These are phyloP conservation scores for Tetheella fluctuosa DNA, from an alignment of 2,888 invertebrate genomes.

Conservation along the genomic window DNA sequence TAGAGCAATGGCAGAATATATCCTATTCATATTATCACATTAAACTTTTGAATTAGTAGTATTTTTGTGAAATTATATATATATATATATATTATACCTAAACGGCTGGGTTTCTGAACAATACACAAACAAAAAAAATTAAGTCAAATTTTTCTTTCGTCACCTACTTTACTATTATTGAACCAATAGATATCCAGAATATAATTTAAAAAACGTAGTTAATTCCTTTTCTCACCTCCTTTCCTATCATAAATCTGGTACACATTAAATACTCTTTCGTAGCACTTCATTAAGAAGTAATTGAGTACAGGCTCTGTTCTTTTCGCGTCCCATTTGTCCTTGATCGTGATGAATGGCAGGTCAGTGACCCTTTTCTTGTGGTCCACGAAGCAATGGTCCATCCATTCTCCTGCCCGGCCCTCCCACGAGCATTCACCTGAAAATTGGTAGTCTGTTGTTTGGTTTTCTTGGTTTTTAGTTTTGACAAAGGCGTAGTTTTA, in stretches of 20 bases:
- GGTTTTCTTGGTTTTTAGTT: not conserved
- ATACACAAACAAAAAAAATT: no score
- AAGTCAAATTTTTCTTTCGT: no score
- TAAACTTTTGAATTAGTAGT: no score
- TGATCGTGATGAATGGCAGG: conserved; percentile 77
- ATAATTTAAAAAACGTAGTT: not conserved
- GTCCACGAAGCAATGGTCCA: conserved; percentile 83
- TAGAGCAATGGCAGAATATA: no score
- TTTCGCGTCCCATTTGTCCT: conserved; percentile 77
- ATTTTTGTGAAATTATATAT: no score
- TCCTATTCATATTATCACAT: no score
- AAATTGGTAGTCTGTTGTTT: conserved; percentile 15
- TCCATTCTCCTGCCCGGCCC: conserved; percentile 85
- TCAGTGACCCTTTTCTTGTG: conserved; percentile 81
- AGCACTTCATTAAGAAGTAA: conserved; percentile 76
- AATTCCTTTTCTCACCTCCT: conserved; percentile 58
- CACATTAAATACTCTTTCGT: conserved; percentile 76
- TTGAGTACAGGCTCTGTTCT: conserved; percentile 76
- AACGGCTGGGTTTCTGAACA: no score
- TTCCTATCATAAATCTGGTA: conserved; percentile 81
- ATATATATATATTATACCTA: no score
- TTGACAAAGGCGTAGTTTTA: not conserved
- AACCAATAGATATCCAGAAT: no score
- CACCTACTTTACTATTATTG: no score
- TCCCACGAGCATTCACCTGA: conserved; percentile 83